These are phyloP conservation scores for Sinocyclocheilus anshuiensis DNA, from an alignment of 2,113 vertebrate genomes.

Conservation along the genomic window DNA sequence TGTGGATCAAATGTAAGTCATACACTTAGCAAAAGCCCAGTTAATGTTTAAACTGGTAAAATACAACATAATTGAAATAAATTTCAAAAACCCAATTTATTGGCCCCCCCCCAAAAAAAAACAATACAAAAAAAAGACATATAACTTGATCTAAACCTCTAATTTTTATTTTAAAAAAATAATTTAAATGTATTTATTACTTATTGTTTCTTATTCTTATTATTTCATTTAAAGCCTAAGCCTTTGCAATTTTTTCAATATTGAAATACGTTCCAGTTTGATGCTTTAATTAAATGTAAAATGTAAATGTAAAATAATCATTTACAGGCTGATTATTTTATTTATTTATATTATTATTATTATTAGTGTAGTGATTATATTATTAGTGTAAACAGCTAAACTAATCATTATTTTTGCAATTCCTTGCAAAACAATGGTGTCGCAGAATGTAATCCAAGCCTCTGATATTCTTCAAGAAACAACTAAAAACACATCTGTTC, in stretches of 20 bases:
- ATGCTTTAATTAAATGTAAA: background rate
- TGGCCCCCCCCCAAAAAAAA: too few species aligned
- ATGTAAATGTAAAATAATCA: background rate
- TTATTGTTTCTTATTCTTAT: background rate
- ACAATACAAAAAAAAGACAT: background rate
- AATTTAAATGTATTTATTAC: background rate
- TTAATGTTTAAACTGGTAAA: background rate
- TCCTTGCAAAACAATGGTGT: background rate
- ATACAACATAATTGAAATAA: too few species aligned
- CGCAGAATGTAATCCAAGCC: background rate
- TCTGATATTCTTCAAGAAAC: background rate
- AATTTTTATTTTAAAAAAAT: background rate
- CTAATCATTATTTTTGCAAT: too few species aligned
- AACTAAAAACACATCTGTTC: too few species aligned
- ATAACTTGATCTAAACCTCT: background rate
- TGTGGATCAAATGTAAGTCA: constrained; percentile 60
- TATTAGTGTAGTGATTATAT: too few species aligned
- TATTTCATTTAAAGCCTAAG: background rate
- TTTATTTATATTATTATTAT: too few species aligned
- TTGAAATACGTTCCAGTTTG: background rate
- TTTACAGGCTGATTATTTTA: background rate
- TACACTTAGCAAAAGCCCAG: background rate
- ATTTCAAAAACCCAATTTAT: too few species aligned
- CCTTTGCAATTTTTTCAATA: background rate
- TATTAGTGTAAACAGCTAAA: too few species aligned